Percentiles rank a stretch among this genome's conserved stretches.
These are phyloP conservation scores for Caenorhabditis sp. DNA, from an alignment of 2,888 invertebrate species.

Conservation along the genomic window DNA sequence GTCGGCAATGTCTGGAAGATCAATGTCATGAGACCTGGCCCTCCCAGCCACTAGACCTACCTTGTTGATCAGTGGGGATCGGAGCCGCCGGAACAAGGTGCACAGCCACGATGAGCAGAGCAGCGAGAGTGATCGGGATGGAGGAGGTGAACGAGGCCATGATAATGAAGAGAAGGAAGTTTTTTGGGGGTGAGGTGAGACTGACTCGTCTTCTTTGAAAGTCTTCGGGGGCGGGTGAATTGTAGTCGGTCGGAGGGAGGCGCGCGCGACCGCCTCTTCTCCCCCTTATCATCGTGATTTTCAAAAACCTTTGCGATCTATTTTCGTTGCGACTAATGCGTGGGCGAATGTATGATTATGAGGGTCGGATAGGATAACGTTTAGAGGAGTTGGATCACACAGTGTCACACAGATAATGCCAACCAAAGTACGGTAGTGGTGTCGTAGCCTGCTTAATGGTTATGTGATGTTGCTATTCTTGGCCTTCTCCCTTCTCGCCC, in stretches of 20 bases:
- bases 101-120: conserved; percentile 11
- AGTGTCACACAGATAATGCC: too few species aligned
- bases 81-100: conserved; percentile 14
- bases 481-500: conserved; percentile 9
- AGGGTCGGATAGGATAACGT: too few species aligned
- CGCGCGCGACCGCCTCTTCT: conserved; percentile 12
- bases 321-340: conserved; percentile 15
- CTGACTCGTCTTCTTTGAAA: conserved; percentile 47
- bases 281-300: conserved; percentile 23
- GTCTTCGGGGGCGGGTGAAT: conserved; percentile 16
- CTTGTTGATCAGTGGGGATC: conserved; percentile 16
- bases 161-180: conserved; percentile 9
- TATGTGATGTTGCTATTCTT: conserved; percentile 26
- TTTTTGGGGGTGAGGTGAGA: background rate
- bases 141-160: conserved; percentile 12
- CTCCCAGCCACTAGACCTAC: conserved; percentile 4
- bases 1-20: conserved; percentile 26
- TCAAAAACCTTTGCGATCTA: conserved; percentile 31
- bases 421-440: too few species aligned
- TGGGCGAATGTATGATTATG: background rate
- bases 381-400: too few species aligned
- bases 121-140: background rate
- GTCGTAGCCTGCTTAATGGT: background rate
- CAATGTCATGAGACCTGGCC: too few species aligned
- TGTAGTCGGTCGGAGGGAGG: conserved; percentile 13